Percentiles rank a stretch among this genome's conserved stretches.
These are phyloP conservation scores for Scatophagus argus DNA, from an alignment of 2,113 vertebrate species.

Conservation along the genomic window DNA sequence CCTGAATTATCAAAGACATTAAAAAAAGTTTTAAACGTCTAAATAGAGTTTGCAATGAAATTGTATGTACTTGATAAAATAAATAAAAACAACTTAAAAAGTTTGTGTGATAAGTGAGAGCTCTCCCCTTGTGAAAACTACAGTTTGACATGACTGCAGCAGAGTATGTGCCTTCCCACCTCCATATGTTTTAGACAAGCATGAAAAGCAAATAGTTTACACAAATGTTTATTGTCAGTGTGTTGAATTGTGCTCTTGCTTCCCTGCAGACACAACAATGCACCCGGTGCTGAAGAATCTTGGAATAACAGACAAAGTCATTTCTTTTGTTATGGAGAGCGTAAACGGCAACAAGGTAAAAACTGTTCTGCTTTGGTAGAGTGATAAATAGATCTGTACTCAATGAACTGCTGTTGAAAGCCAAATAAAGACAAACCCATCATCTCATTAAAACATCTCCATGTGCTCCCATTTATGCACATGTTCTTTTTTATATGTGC, in stretches of 20 bases:
- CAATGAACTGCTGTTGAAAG: not conserved
- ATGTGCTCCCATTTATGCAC: conserved; percentile 20
- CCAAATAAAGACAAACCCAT: conserved; percentile 31
- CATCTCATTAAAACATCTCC: not conserved
- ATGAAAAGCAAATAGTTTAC: conserved; percentile 42
- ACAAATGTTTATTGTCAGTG: conserved; percentile 46
- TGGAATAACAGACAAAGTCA: conserved; percentile 86
- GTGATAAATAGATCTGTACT: conserved; percentile 24
- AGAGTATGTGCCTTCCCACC: conserved; percentile 29
- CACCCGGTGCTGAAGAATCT: conserved; percentile 89
- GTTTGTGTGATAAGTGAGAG: conserved; percentile 17
- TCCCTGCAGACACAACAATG: conserved; percentile 88
- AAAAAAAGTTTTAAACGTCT: not conserved
- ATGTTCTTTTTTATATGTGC: conserved; percentile 26
- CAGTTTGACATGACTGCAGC: conserved; percentile 21
- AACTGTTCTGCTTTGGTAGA: conserved; percentile 16
- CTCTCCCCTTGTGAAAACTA: conserved; percentile 20
- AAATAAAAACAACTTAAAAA: conserved; percentile 18
- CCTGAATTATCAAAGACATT: not conserved
- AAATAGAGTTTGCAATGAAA: not conserved
- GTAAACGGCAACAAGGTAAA: conserved; percentile 88
- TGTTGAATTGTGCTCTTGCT: conserved; percentile 46
- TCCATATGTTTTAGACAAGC: conserved; percentile 51
- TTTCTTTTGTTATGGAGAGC: conserved; percentile 85
- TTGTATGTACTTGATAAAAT: conserved; percentile 15